Percentiles rank a stretch among this genome's conserved stretches.
phyloP scores from a whole-genome alignment of 2,888 invertebrate genomes.

The Diarsia mendica region DNA sequence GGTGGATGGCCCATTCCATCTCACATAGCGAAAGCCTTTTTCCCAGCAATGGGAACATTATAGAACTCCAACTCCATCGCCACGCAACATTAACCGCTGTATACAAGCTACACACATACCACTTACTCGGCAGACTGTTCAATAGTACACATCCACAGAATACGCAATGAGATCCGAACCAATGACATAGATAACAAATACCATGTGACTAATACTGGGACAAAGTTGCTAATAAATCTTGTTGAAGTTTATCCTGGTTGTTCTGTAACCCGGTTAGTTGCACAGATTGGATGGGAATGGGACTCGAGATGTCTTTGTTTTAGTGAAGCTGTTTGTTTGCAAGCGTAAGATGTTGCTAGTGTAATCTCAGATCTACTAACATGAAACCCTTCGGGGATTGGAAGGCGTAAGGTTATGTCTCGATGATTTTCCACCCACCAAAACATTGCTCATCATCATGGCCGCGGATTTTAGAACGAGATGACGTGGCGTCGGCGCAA shows the following conservation, averaged over 20 bases:
- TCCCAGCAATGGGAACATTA: background rate
- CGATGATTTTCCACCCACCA: too few relatives aligned
- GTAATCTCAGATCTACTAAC: too few relatives aligned
- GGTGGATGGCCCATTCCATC: background rate
- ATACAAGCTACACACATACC: constrained; percentile 9
- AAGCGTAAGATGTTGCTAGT: background rate
- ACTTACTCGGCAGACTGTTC: constrained; percentile 7
- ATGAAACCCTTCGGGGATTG: too few relatives aligned
- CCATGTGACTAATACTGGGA: constrained; percentile 36
- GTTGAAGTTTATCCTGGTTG: constrained; percentile 40
- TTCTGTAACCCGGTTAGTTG: constrained; percentile 26
- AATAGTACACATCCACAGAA: constrained; percentile 19
- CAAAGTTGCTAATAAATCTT: constrained; percentile 47
- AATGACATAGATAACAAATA: constrained; percentile 40
- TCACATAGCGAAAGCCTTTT: background rate
- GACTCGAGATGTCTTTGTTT: constrained; percentile 22
- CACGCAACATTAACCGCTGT: constrained; percentile 2
- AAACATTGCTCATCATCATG: too few relatives aligned
- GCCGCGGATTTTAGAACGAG: too few relatives aligned
- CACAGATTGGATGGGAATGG: constrained; percentile 31
- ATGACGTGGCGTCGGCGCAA: too few relatives aligned
- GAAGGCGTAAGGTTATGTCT: too few relatives aligned
- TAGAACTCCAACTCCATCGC: background rate
- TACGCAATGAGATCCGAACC: constrained; percentile 39
- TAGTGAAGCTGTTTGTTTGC: background rate